Conservation (phyloP, 2,888 invertebrate genomes). For the Caenorhabditis imperialis region DNA sequence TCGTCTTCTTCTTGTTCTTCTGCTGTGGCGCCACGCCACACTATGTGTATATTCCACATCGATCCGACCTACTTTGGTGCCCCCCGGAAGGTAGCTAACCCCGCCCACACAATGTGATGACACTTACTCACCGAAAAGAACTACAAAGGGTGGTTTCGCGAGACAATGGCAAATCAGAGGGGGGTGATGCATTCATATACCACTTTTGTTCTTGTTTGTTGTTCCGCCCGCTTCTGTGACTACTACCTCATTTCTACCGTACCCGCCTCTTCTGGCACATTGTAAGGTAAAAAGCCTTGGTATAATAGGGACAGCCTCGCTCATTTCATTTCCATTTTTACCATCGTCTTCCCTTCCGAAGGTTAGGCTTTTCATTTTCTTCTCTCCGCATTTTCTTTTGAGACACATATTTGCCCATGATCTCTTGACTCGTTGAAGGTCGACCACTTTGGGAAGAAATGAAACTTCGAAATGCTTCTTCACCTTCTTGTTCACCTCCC, state of each 20-base stretch:
- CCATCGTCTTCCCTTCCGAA: no score
- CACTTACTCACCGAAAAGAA: slow-evolving; percentile 20
- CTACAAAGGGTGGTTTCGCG: slow-evolving; percentile 52
- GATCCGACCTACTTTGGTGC: slow-evolving; percentile 45
- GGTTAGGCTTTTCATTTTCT: no score
- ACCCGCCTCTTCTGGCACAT: slow-evolving; percentile 29
- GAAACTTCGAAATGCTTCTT: slow-evolving; percentile 5
- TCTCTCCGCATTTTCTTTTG: no score
- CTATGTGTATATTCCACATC: slow-evolving; percentile 49
- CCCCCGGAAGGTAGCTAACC: no score
- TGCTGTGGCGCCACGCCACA: slow-evolving; percentile 42
- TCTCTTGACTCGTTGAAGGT: slow-evolving; percentile 49
- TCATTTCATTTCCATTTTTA: slow-evolving; percentile 37
- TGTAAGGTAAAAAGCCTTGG: slow-evolving; percentile 24
- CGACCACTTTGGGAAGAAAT: slow-evolving; percentile 32
- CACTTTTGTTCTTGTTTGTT: slow-evolving; percentile 56
- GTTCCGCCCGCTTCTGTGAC: slow-evolving; percentile 32
- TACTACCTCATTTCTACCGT: slow-evolving; percentile 18
- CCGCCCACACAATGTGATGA: slow-evolving; percentile 31
- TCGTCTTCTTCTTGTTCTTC: slow-evolving; percentile 19
- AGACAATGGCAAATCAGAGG: slow-evolving; percentile 51
- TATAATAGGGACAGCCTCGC: slow-evolving; percentile 17
- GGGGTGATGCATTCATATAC: slow-evolving; percentile 32
- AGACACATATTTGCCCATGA: slow-evolving; percentile 29
- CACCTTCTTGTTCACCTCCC: slow-evolving; percentile 1